Evolutionary conservation across 2,113 vertebrate genomes (phyloP), one percentile per base, ranked within the genome.

Genomic region (Coptodon rendalli): DNA sequence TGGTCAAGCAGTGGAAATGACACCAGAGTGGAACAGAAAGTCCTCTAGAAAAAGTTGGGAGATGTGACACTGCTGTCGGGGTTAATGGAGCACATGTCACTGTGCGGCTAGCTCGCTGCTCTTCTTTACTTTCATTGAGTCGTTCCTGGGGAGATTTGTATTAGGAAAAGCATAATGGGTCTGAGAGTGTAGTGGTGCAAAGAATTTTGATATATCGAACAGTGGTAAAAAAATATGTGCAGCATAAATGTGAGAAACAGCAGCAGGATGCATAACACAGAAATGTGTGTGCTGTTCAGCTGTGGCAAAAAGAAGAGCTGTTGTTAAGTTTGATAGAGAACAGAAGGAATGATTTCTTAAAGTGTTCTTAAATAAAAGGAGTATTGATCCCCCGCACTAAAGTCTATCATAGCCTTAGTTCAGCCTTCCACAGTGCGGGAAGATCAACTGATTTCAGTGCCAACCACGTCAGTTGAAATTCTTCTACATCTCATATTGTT

Each of bases 1-100:
- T 71, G 36, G 34, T 71, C n/a, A 14, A 43, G 66, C 36, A 71
- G 66, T 22, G 12, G 36, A 71, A 71, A 40, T 43, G 63, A 40
- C 36, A 68, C 7, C 63, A 36, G 19, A 68, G 63, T 12, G 4
- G 19, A n/a, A 68, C 63, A 66, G 0, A 38, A 68, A 8, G 0
- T 68, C 19, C 63, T 22, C 17, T 38, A 8, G 16, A 0, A 73
- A 2, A 45, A 45, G 22, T 9, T 17, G 13, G 38, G 68, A 73
- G 38, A 73, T 24, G 13, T 43, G 40, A 16, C 13, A 10, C 22
- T 73, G 22, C 22, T 45, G 66, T 14, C 13, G 13, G 13, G 13
- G 38, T 73, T 73, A 73, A 43, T 10, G 22, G 66, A 6, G 22
- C 38, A 73, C 66, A 16, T 24, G 38, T 38, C 22, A 43, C 22